These are phyloP conservation scores for Platerodrilus igneus DNA, from an alignment of 2,888 invertebrate species.

Conservation along the genomic window DNA sequence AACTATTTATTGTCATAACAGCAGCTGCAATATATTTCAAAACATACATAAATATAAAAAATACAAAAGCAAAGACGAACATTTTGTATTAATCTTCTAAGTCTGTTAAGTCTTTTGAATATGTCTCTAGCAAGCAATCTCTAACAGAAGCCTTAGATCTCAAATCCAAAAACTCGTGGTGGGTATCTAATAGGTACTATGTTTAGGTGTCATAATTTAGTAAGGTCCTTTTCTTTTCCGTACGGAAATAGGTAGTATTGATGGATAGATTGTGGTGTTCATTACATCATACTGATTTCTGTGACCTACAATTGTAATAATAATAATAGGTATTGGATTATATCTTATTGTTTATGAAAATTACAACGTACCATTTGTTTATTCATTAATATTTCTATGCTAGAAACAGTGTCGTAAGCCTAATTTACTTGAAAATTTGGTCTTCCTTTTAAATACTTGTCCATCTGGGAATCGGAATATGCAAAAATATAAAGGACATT, in stretches of 20 bases:
- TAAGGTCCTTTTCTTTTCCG: slow-evolving; percentile 6
- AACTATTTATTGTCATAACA: too few relatives aligned
- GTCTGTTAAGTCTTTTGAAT: slow-evolving; percentile 4
- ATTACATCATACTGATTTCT: too few relatives aligned
- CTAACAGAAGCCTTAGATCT: slow-evolving; percentile 5
- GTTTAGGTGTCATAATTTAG: slow-evolving; percentile 4
- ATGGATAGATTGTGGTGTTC: too few relatives aligned
- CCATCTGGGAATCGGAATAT: too few relatives aligned
- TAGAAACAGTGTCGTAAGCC: slow-evolving; percentile 1
- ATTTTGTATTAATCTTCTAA: too few relatives aligned
- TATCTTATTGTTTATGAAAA: slow-evolving; percentile 1
- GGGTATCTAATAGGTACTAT: slow-evolving; percentile 9
- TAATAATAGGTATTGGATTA: too few relatives aligned
- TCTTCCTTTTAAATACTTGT: slow-evolving; percentile 13
- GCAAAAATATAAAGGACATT: too few relatives aligned
- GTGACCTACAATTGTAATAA: background rate
- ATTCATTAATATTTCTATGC: slow-evolving; percentile 1
- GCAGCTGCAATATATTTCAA: too few relatives aligned
- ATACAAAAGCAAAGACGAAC: too few relatives aligned
- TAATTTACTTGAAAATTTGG: slow-evolving; percentile 11
- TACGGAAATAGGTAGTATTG: slow-evolving; percentile 3
- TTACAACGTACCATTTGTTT: background rate
- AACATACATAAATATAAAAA: too few relatives aligned
- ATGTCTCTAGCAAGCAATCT: slow-evolving; percentile 8
- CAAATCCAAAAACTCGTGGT: slow-evolving; percentile 7